Percentiles rank a stretch among this genome's conserved stretches.
phyloP scores from a whole-genome alignment of 2,113 vertebrate species.

The Amphiprion percula region DNA sequence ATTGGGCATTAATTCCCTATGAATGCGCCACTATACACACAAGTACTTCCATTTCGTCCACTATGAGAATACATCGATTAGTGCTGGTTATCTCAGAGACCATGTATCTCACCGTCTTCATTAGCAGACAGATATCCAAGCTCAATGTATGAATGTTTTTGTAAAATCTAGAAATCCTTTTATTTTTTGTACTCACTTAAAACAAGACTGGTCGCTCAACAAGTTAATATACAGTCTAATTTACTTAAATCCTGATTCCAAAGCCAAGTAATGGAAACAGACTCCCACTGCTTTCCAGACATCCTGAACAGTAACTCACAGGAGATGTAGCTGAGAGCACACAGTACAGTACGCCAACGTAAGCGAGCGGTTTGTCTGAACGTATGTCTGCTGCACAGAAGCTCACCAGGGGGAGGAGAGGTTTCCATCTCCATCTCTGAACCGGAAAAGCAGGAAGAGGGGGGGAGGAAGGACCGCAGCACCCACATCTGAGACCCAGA shows the following conservation, averaged over 20 bases:
- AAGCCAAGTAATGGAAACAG: not conserved
- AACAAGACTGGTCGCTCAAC: too few species aligned
- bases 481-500: conserved; percentile 80
- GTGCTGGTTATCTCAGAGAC: not conserved
- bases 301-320: not conserved
- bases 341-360: conserved; percentile 16
- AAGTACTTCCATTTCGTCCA: not conserved
- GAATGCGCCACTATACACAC: not conserved
- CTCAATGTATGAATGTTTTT: too few species aligned
- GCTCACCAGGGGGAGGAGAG: conserved; percentile 51
- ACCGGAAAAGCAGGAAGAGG: conserved; percentile 48
- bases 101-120: too few species aligned
- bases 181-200: not conserved
- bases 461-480: conserved; percentile 51
- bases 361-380: conserved; percentile 53
- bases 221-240: not conserved
- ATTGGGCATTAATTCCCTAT: not conserved
- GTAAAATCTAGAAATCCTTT: not conserved
- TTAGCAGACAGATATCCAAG: too few species aligned
- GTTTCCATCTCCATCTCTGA: conserved; percentile 64
- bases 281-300: conserved; percentile 21
- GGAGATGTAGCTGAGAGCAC: not conserved
- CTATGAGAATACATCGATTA: not conserved
- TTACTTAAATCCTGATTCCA: not conserved
- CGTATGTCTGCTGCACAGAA: conserved; percentile 67